Percentiles rank a stretch among this genome's conserved stretches.
Evolutionary conservation across 2,888 invertebrate species (phyloP).

Genomic region (Toxonevra muliebris): DNA sequence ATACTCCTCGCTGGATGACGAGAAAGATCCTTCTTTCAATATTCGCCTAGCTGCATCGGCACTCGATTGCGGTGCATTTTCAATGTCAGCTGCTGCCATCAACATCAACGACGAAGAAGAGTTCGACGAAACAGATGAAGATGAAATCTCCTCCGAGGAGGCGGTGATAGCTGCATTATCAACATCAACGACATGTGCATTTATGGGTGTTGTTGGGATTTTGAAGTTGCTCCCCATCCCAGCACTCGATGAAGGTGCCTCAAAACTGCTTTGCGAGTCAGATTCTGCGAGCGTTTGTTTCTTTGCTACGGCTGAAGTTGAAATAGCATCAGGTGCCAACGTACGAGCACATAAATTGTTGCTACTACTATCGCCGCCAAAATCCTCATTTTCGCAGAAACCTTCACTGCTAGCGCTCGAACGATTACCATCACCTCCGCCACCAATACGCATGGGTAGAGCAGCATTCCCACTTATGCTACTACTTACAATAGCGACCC

Average conservation of each 20-base stretch:
- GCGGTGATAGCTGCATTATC: slow-evolving; percentile 40
- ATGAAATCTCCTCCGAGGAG: slow-evolving; percentile 55
- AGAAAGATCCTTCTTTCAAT: slow-evolving; percentile 82
- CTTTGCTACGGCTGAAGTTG: slow-evolving; percentile 8
- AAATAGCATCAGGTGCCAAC: slow-evolving; percentile 38
- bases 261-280: slow-evolving; percentile 60
- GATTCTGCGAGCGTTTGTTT: slow-evolving; percentile 43
- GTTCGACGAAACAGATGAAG: slow-evolving; percentile 59
- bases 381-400: slow-evolving; percentile 93
- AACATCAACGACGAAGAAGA: slow-evolving; percentile 60
- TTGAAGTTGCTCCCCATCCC: slow-evolving; percentile 36
- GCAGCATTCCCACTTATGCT: slow-evolving; percentile 53
- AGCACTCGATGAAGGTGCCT: slow-evolving; percentile 48
- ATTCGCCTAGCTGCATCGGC: slow-evolving; percentile 66
- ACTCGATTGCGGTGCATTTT: slow-evolving; percentile 33
- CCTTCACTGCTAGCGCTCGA: slow-evolving; percentile 96
- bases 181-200: slow-evolving; percentile 24
- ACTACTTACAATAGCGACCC: slow-evolving; percentile 30
- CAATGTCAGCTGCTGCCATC: slow-evolving; percentile 43
- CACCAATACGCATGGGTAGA: slow-evolving; percentile 18
- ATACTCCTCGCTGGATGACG: slow-evolving; percentile 80
- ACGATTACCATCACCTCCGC: slow-evolving; percentile 76
- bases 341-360: slow-evolving; percentile 64
- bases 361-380: slow-evolving; percentile 76
- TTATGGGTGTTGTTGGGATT: slow-evolving; percentile 36